phyloP scores from a whole-genome alignment of 92 coral and sea anemone species.

The Pocillopora grandis region DNA sequence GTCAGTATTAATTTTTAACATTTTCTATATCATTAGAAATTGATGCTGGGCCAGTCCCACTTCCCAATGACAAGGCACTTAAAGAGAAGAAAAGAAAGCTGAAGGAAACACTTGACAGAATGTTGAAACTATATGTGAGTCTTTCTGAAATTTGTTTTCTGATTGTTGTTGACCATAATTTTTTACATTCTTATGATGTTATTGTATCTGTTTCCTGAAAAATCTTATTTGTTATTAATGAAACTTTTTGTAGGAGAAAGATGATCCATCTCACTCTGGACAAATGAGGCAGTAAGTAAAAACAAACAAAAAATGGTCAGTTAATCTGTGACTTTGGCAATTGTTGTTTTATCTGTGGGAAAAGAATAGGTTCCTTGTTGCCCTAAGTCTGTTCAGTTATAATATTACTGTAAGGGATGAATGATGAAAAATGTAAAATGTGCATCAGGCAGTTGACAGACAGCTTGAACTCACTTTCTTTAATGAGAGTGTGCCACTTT shows the following conservation, averaged over 20 bases:
- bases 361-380: no score
- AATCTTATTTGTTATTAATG: background rate
- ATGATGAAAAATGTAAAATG: no score
- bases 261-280: slow-evolving; percentile 66
- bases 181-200: background rate
- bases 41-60: slow-evolving; percentile 92
- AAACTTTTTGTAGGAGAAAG: slow-evolving; percentile 64
- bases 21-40: slow-evolving; percentile 57
- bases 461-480: no score
- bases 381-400: no score
- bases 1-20: background rate
- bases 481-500: no score
- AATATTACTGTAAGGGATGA: no score
- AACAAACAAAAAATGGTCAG: no score
- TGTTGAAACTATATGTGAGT: slow-evolving; percentile 87
- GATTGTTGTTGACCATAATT: no score
- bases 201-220: background rate
- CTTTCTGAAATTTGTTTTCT: background rate
- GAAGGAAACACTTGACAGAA: slow-evolving; percentile 90
- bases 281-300: slow-evolving; percentile 66
- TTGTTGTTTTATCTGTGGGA: no score
- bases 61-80: slow-evolving; percentile 98
- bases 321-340: no score
- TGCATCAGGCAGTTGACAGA: no score
- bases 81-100: slow-evolving; percentile 96